phyloP scores from a whole-genome alignment of 2,888 invertebrate genomes.

The Harmothoe impar region DNA sequence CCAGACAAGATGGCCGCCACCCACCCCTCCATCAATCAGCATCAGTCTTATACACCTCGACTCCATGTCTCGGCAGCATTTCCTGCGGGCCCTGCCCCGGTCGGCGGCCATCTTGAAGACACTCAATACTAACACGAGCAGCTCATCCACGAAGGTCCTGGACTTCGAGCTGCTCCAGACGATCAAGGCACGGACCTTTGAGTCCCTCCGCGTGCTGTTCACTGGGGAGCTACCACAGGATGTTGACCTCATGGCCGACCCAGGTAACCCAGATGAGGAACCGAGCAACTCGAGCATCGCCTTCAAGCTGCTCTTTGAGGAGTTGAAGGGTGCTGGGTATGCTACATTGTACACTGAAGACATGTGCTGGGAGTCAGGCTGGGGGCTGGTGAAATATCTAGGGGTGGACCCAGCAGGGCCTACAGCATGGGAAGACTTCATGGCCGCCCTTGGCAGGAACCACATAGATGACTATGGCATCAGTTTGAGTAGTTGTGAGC shows the following conservation, averaged over 20 bases:
- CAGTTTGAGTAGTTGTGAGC: not conserved
- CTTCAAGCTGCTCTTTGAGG: not conserved
- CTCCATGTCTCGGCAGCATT: conserved; percentile 6
- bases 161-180: conserved; percentile 19
- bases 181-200: not conserved
- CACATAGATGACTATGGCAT: not conserved
- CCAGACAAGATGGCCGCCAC: not conserved
- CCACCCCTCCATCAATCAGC: not conserved
- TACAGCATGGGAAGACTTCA: not conserved
- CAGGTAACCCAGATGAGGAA: not conserved
- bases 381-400: not conserved
- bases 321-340: not conserved
- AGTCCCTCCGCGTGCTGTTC: conserved; percentile 6
- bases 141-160: not conserved
- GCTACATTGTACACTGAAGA: not conserved
- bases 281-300: conserved; percentile 15
- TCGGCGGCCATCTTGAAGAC: not conserved
- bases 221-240: not conserved
- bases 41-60: conserved; percentile 29
- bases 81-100: not conserved
- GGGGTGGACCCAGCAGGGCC: not conserved
- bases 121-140: not conserved
- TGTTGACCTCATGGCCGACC: conserved; percentile 4
- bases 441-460: not conserved
- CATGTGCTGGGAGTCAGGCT: conserved; percentile 41